A percentile compares a stretch with the other conserved stretches of the same genome.
These are phyloP conservation scores for Drosophila simulans DNA, from an alignment of 1,140 invertebrate species.

Conservation along the genomic window DNA sequence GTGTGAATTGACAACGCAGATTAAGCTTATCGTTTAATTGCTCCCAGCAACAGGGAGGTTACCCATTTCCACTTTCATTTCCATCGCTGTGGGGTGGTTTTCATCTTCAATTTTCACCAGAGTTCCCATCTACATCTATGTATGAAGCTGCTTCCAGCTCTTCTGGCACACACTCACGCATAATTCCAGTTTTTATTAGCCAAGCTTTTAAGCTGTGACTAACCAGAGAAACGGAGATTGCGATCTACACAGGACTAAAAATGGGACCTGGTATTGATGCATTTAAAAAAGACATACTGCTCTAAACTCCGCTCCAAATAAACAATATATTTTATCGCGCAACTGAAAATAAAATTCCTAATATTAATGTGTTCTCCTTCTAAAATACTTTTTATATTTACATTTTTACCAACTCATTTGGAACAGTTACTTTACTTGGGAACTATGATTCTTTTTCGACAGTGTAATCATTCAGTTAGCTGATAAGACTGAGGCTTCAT, in stretches of 20 bases:
- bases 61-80: background rate
- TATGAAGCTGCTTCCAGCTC: background rate
- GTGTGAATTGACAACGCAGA: slow-evolving; percentile 74
- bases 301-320: background rate
- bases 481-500: slow-evolving; percentile 48
- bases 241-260: slow-evolving; percentile 7
- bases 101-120: too few species aligned
- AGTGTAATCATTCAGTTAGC: slow-evolving; percentile 3
- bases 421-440: too few species aligned
- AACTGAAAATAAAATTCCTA: too few species aligned
- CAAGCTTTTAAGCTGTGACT: slow-evolving; percentile 79
- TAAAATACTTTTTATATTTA: background rate
- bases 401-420: background rate
- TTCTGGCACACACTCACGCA: slow-evolving; percentile 51
- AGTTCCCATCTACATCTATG: slow-evolving; percentile 2
- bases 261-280: background rate
- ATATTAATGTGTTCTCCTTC: too few species aligned
- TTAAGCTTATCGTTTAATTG: slow-evolving; percentile 81
- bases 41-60: slow-evolving; percentile 67
- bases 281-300: background rate
- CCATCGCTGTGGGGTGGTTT: background rate
- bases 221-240: slow-evolving; percentile 41
- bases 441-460: background rate
- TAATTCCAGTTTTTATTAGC: slow-evolving; percentile 79
- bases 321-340: background rate